These are phyloP conservation scores for Zaprionus vittiger DNA, from an alignment of 1,140 invertebrate genomes.

Conservation along the genomic window DNA sequence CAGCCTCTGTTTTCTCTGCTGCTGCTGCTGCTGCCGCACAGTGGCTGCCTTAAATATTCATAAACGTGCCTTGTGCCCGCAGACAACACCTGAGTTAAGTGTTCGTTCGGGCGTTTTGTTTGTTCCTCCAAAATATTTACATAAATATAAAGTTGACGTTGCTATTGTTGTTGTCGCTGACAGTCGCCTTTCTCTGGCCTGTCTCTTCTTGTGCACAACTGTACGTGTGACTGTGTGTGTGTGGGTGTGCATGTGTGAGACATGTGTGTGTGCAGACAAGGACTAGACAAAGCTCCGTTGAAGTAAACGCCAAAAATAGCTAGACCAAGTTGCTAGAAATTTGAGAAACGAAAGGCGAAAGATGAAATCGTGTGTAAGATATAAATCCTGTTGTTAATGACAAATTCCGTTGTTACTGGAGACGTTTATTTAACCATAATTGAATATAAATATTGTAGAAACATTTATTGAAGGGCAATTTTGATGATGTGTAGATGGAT, in stretches of 20 bases:
- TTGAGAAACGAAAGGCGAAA: not conserved
- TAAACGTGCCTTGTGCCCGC: slow-evolving; percentile 45
- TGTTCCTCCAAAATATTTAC: slow-evolving; percentile 65
- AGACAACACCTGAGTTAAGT: slow-evolving; percentile 45
- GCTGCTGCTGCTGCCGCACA: slow-evolving; percentile 17
- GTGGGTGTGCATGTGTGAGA: slow-evolving; percentile 13
- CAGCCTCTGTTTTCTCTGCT: not conserved
- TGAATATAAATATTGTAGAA: too few relatives aligned
- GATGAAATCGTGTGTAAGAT: not conserved
- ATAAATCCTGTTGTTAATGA: too few relatives aligned
- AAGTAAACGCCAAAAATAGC: not conserved
- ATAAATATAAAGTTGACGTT: slow-evolving; percentile 61
- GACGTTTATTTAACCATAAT: too few relatives aligned
- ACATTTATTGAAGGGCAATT: too few relatives aligned
- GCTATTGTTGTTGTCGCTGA: slow-evolving; percentile 31
- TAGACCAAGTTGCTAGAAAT: not conserved
- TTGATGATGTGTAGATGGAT: too few relatives aligned
- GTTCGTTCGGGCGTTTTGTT: slow-evolving; percentile 33
- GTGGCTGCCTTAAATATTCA: slow-evolving; percentile 59
- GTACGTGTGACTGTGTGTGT: not conserved
- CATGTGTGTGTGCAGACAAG: slow-evolving; percentile 54
- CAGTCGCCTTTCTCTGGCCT: not conserved
- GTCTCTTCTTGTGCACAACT: not conserved
- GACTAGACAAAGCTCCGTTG: slow-evolving; percentile 58
- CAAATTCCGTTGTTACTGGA: too few relatives aligned